Evolutionary conservation across 2,888 invertebrate species (phyloP), one percentile per base, ranked within the genome.

Genomic region (Petrophora chlorosata): DNA sequence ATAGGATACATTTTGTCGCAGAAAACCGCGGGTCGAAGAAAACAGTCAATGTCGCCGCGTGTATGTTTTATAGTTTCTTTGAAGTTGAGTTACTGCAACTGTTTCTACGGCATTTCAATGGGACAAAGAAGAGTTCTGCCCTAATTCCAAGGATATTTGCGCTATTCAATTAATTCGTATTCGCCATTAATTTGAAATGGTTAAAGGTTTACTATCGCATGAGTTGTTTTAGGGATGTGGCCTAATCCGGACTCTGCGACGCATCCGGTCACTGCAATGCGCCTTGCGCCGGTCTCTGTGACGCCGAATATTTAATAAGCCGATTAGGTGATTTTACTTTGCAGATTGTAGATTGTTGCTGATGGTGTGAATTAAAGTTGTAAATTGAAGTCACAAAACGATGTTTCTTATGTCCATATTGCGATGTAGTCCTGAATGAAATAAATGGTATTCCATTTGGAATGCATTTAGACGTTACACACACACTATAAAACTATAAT

Each of bases 101-200:
- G 5, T 2, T 4, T 19, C 26, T 25, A 25, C 15, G 13, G 30
- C 3, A 13, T 30, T 25, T 38, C 42, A 32, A 33, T 33, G 26
- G 42, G 17, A 48, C 48, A 42, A 48, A 48, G 48, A 48, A 48
- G 47, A 42, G 48, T 29, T 35, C 15, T 30, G 41, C 22, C 48
- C 48, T 32, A 38, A 48, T 42, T 48, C 44, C 50, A 25, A 25
- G 38, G 45, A 51, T 51, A 45, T 45, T 45, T 45, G 51, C 45
- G 51, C 45, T 41, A 45, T 51, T 41, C 45, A 36, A 51, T 51
- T 51, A 45, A 51, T 45, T 28, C 45, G 23, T 19, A 40, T 51
- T 45, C 40, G 35, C 34, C 45, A 51, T 45, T 51, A 51, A 45
- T 51, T 51, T 41, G 50, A 51, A 41, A 41, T 40, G 39, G 45